A percentile compares a stretch with the other conserved stretches of the same genome.
Evolutionary conservation across 1,140 invertebrate species (phyloP).

Genomic region (Pogonomyrmex californicus): DNA sequence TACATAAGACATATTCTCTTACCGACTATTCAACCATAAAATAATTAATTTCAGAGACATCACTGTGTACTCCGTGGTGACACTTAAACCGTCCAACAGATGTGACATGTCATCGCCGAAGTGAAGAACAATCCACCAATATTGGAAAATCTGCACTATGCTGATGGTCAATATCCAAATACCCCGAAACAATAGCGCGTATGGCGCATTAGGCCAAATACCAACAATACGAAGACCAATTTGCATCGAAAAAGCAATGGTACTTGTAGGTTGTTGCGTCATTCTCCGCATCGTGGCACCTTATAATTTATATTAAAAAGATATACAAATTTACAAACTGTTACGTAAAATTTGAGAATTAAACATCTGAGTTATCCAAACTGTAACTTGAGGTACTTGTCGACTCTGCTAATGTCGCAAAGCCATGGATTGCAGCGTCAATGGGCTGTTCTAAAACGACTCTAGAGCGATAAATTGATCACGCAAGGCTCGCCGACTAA

Average conservation of each 20-base stretch:
- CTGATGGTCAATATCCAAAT: conserved; percentile 29
- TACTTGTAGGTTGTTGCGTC: neutral
- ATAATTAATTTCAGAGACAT: conserved; percentile 25
- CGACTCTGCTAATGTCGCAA: conserved; percentile 2
- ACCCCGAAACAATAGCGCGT: neutral
- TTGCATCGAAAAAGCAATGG: conserved; percentile 16
- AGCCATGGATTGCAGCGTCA: conserved; percentile 2
- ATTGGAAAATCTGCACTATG: conserved; percentile 18
- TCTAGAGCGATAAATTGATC: conserved; percentile 32
- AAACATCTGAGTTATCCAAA: neutral
- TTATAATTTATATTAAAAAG: neutral
- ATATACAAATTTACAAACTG: neutral
- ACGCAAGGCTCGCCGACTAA: neutral
- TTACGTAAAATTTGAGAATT: neutral
- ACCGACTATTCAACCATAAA: conserved; percentile 52
- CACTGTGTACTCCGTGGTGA: conserved; percentile 21
- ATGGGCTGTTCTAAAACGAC: conserved; percentile 18
- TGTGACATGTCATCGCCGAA: neutral
- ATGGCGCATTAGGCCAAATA: conserved; percentile 37
- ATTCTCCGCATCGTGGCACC: neutral
- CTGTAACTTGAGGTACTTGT: neutral
- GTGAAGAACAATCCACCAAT: conserved; percentile 36
- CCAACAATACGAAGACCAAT: conserved; percentile 40
- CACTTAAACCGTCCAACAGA: conserved; percentile 22
- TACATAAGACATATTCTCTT: neutral